These are phyloP conservation scores for Drosophila austrosaltans DNA, from an alignment of 2,888 invertebrate species.

Conservation along the genomic window DNA sequence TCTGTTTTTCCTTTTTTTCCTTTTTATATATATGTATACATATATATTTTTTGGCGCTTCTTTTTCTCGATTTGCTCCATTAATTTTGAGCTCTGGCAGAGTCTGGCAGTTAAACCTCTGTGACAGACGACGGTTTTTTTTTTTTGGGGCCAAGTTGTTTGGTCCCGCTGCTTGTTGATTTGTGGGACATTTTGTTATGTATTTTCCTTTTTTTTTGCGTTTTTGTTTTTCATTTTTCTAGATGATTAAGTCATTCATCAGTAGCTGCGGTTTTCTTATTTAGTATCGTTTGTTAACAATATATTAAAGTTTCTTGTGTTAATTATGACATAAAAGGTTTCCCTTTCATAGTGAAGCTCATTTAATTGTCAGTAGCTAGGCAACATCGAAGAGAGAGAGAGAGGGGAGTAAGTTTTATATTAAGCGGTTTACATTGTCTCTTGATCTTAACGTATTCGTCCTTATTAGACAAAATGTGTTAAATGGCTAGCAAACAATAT, in stretches of 20 bases:
- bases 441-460: no score
- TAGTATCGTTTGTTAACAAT: background rate
- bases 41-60: slow-evolving; percentile 52
- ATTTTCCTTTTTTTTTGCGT: no score
- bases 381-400: no score
- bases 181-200: slow-evolving; percentile 61
- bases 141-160: slow-evolving; percentile 34
- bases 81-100: slow-evolving; percentile 62
- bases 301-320: background rate
- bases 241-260: slow-evolving; percentile 77
- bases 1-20: slow-evolving; percentile 45
- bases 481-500: no score
- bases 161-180: slow-evolving; percentile 68
- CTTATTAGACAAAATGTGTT: no score
- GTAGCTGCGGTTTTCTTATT: slow-evolving; percentile 9
- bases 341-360: no score
- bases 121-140: slow-evolving; percentile 48
- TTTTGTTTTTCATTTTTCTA: slow-evolving; percentile 49
- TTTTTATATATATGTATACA: background rate
- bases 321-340: background rate
- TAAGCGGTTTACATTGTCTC: no score
- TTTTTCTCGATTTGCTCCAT: slow-evolving; percentile 70
- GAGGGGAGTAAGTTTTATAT: no score
- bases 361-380: no score
- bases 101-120: slow-evolving; percentile 61